A percentile compares a stretch with the other conserved stretches of the same genome.
Evolutionary conservation across 2,888 invertebrate genomes (phyloP).

Genomic region (Hartigia nigra): DNA sequence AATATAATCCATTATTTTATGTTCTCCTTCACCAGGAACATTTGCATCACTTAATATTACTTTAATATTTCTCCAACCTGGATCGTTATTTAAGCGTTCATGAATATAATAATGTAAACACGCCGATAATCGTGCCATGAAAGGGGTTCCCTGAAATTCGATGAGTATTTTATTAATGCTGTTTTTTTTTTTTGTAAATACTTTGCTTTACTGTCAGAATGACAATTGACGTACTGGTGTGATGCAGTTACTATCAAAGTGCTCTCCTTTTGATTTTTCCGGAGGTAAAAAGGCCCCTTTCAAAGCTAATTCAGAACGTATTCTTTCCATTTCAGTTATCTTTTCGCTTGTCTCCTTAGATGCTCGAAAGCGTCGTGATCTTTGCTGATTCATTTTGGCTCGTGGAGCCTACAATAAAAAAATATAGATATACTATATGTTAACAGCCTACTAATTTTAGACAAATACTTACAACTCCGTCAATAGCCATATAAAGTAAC

Average conservation of each 20-base stretch:
- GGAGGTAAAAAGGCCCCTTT: constrained; percentile 85
- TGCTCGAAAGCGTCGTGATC: constrained; percentile 95
- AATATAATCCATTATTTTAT: constrained; percentile 99
- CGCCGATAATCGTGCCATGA: constrained; percentile 91
- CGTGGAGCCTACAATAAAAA: constrained; percentile 80
- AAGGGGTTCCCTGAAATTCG: constrained; percentile 84
- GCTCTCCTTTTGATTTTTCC: constrained; percentile 89
- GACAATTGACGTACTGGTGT: constrained; percentile 76
- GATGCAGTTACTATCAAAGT: constrained; percentile 99
- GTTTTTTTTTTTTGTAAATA: not conserved
- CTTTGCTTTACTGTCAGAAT: not conserved
- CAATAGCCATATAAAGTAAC: constrained; percentile 98
- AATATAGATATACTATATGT: not conserved
- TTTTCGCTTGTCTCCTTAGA: constrained; percentile 95
- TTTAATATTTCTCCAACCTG: constrained; percentile 94
- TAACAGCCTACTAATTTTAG: not conserved
- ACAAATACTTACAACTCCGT: constrained; percentile 84
- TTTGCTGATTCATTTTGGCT: constrained; percentile 99
- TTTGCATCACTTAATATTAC: constrained; percentile 99
- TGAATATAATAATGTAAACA: constrained; percentile 90
- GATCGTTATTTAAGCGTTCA: constrained; percentile 90
- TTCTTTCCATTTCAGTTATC: constrained; percentile 83
- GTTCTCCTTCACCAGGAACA: constrained; percentile 98
- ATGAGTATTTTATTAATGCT: not conserved
- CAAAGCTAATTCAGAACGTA: constrained; percentile 77